Base-by-base conservation (phyloP, 2,797 vertebrate genomes). In the Chelonia mydas region DNA sequence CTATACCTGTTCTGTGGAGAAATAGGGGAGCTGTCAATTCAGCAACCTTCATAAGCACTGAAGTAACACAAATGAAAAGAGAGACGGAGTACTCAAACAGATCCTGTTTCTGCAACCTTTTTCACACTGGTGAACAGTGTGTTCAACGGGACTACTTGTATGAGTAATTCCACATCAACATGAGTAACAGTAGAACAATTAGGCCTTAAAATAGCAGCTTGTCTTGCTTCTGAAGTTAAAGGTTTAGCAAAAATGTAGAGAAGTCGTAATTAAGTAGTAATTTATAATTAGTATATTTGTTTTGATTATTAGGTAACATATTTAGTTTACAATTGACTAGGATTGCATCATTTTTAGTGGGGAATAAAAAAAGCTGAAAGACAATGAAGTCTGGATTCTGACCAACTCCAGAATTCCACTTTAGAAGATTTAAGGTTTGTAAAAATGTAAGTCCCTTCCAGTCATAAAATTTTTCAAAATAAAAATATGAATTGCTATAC, bases 101-200 rank as follows among this genome's bases (percentile, higher is more conserved):
- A 41, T 4, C 25, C 33, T 3, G 11, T 3, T 6, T 1, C 3
- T n/a, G 19, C 51, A 92, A 19, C 3, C 72, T 31, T 47, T 85
- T 82, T 25, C 13, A 19, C 54, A 87, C 1, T 0, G 0, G 17
- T 9, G 45, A 88, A 65, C 11, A 65, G 51, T 2, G 81, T 92
- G 7, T 57, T 15, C 84, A 79, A 81, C 23, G 81, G 41, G 6
- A 68, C 6, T 59, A 27, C 16, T 59, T 86, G 72, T 45, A 57
- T 1, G 0, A 88, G 59, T 2, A 12, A 54, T 37, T 25, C 76
- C 55, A 50, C 16, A 41, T 19, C 49, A 45, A 12, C 25, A 27
- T 25, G 47, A 3, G 4, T 25, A 81, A 83, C 21, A 21, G 0
- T 0, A 0, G 2, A 50, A 33, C 81, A 47, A 76, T 12, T 28